A percentile compares a stretch with the other conserved stretches of the same genome.
Evolutionary conservation across 1,140 invertebrate genomes (phyloP).

Genomic region (Apis florea): DNA sequence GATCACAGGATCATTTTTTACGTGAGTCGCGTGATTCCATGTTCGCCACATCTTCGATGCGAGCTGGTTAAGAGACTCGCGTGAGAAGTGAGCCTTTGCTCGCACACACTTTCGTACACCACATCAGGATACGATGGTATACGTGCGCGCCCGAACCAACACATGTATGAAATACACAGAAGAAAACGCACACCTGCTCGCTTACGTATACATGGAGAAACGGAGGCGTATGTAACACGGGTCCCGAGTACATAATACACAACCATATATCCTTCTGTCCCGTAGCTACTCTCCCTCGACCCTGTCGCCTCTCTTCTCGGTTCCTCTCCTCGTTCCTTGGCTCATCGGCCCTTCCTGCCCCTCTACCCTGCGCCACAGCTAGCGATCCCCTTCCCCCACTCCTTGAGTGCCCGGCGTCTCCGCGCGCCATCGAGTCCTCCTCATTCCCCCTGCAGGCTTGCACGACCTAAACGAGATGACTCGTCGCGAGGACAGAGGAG

Average conservation of each 20-base stretch:
- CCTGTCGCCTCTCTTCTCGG: constrained; percentile 65
- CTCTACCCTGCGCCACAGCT: constrained; percentile 31
- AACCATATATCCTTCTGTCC: constrained; percentile 66
- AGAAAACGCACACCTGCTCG: constrained; percentile 31
- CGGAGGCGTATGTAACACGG: constrained; percentile 57
- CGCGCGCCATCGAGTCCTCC: constrained; percentile 44
- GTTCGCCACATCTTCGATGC: constrained; percentile 65
- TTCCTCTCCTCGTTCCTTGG: constrained; percentile 59
- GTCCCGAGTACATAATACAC: constrained; percentile 63
- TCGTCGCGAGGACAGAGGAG: constrained; percentile 63
- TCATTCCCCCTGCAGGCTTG: constrained; percentile 28
- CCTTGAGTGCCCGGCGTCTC: constrained; percentile 13
- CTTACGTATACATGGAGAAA: constrained; percentile 29
- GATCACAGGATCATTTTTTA: constrained; percentile 54
- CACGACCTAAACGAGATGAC: constrained; percentile 66
- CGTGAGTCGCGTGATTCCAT: constrained; percentile 60
- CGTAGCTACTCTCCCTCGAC: constrained; percentile 69
- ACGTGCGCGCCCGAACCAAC: not conserved
- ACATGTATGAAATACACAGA: not conserved
- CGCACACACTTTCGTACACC: constrained; percentile 26
- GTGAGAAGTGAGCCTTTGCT: constrained; percentile 58
- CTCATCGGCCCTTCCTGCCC: constrained; percentile 47
- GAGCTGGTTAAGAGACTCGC: constrained; percentile 67
- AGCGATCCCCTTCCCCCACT: constrained; percentile 26
- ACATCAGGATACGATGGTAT: not conserved